Percentiles rank a stretch among this genome's conserved stretches.
Evolutionary conservation across 1,140 invertebrate genomes (phyloP).

Genomic region (Drosophila ambigua): DNA sequence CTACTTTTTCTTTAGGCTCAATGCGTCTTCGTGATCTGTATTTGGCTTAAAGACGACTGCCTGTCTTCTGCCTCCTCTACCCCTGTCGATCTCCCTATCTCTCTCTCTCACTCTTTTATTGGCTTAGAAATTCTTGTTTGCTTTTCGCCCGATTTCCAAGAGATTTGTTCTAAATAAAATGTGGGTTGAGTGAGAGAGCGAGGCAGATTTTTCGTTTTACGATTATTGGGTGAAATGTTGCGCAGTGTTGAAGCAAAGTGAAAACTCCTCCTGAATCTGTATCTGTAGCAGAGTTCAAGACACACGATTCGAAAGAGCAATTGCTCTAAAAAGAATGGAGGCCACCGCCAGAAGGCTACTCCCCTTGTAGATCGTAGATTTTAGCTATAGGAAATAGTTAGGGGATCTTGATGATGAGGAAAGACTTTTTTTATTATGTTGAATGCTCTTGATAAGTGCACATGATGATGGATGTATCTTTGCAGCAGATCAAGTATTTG

Average conservation of each 20-base stretch:
- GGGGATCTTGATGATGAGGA: too few species aligned
- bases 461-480: too few species aligned
- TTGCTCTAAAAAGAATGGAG: too few species aligned
- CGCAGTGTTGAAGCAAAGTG: conserved; percentile 51
- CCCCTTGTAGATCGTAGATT: neutral
- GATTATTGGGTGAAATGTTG: conserved; percentile 67
- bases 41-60: conserved; percentile 57
- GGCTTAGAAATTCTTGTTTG: conserved; percentile 68
- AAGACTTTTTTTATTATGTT: too few species aligned
- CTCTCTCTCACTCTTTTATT: conserved; percentile 61
- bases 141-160: conserved; percentile 46
- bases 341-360: too few species aligned
- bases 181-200: conserved; percentile 70
- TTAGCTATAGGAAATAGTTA: too few species aligned
- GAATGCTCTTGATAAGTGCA: too few species aligned
- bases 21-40: conserved; percentile 41
- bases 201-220: conserved; percentile 38
- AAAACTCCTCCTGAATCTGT: conserved; percentile 36
- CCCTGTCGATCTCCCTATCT: too few species aligned
- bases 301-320: neutral
- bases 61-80: too few species aligned
- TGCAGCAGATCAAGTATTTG: too few species aligned
- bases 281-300: conserved; percentile 33
- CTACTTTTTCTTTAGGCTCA: conserved; percentile 67
- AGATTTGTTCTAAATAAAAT: conserved; percentile 82